Percentiles rank a stretch among this genome's conserved stretches.
phyloP scores from a whole-genome alignment of 2,113 vertebrate species.

The Nibea coibor region DNA sequence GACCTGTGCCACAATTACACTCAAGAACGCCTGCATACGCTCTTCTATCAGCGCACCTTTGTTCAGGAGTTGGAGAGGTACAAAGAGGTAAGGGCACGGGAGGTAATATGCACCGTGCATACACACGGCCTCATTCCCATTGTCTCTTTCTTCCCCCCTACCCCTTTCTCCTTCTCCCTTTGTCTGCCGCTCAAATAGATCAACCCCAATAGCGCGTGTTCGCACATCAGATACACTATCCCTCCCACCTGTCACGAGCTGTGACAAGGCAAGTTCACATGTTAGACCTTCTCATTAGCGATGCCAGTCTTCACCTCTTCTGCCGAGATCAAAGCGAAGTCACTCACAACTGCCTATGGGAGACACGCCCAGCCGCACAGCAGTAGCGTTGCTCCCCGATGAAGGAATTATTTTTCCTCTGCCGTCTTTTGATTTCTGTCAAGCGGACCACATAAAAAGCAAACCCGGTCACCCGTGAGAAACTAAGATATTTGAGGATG shows the following conservation, averaged over 20 bases:
- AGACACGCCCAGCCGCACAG: conserved; percentile 71
- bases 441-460: conserved; percentile 29
- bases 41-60: conserved; percentile 94
- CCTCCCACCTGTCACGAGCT: conserved; percentile 71
- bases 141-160: conserved; percentile 22
- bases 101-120: conserved; percentile 9
- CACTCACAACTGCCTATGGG: conserved; percentile 66
- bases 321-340: conserved; percentile 76
- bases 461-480: conserved; percentile 5
- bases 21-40: conserved; percentile 94
- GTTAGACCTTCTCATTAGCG: conserved; percentile 73
- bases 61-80: conserved; percentile 94
- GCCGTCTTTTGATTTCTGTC: conserved; percentile 45
- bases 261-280: conserved; percentile 71
- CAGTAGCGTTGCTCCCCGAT: conserved; percentile 51
- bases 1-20: conserved; percentile 98
- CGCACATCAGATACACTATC: conserved; percentile 60
- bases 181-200: conserved; percentile 62
- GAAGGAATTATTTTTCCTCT: conserved; percentile 54
- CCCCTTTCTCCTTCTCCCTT: conserved; percentile 27
- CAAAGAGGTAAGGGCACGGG: conserved; percentile 88
- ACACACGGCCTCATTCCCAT: conserved; percentile 26
- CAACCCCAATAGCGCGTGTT: conserved; percentile 67
- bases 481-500: conserved; percentile 20
- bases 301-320: conserved; percentile 77